Evolutionary conservation across 92 coral and sea anemone species (phyloP), one percentile per base, ranked within the genome.

Genomic region (Palythoa caribaeorum): DNA sequence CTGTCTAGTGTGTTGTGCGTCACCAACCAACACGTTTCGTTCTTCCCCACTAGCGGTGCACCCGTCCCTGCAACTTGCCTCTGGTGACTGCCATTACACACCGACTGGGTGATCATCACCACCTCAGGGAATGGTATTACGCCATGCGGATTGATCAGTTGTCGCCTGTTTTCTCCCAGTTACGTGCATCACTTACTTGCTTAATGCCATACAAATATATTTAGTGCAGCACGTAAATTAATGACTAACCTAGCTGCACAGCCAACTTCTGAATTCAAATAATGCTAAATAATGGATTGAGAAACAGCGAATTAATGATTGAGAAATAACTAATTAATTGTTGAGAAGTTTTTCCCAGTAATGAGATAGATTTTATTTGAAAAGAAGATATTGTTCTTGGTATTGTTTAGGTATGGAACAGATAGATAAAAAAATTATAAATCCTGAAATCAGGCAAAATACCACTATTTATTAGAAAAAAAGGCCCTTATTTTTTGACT

Each of bases 11-110:
- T 17, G 70, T 28, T 40, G 38, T 19, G 28, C 13, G 81, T 52
- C 81, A 77, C 73, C 85, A 65, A 80, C 85, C 85, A 80, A 80
- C 85, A 80, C 62, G 73, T 80, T 80, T 80, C 85, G 16, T 80
- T 80, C 85, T 80, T 80, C 38, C 57, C 71, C 84, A 17, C 80
- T 48, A 80, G 85, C 52, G 85, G 53, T 62, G 75, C 65, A 39
- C 60, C 86, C 63, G 76, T 81, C 44, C 76, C 86, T 35, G 76
- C 86, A 51, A 81, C 63, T 52, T 81, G 86, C 76, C 86, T 81
- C 16, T 81, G 86, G 86, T 81, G 76, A 81, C 60, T 63, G 84
- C 75, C 62, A 66, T 81, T 28, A 28, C 28, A 65, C 86, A 44
- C 50, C 7, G 50, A 53, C 83, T 77, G 83, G 48, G 76, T 81